Evolutionary conservation across 2,113 vertebrate genomes (phyloP).

Genomic region (Pogona vitticeps): DNA sequence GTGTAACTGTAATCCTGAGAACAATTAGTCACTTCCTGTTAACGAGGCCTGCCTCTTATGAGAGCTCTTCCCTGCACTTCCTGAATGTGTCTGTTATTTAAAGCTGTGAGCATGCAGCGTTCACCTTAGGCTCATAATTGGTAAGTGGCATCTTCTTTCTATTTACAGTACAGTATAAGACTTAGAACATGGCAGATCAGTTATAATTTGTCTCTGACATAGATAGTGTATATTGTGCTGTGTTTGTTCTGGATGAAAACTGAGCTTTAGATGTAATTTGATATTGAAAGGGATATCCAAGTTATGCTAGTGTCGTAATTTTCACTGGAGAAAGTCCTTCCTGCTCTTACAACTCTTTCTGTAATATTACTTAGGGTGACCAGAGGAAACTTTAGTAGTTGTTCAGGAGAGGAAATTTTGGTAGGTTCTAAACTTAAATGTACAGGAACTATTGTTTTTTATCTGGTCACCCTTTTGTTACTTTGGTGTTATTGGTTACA

Average conservation of each 20-base stretch:
- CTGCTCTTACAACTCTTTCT: not conserved
- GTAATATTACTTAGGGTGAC: not conserved
- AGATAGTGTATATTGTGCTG: not conserved
- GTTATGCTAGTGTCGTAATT: not conserved
- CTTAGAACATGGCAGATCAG: not conserved
- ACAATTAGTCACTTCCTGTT: conserved; percentile 17
- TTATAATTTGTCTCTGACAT: not conserved
- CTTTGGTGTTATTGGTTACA: not conserved
- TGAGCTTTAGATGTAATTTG: not conserved
- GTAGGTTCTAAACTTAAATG: too few relatives aligned
- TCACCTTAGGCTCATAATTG: not conserved
- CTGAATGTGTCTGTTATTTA: conserved; percentile 12
- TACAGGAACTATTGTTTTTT: too few relatives aligned
- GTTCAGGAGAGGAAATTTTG: too few relatives aligned
- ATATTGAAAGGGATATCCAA: not conserved
- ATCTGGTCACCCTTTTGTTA: not conserved
- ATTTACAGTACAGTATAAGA: too few relatives aligned
- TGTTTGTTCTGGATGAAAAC: not conserved
- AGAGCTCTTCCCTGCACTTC: not conserved
- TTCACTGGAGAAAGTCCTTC: not conserved
- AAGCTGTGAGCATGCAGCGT: not conserved
- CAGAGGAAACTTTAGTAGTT: too few relatives aligned
- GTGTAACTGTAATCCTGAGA: not conserved
- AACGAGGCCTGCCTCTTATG: not conserved
- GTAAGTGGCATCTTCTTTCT: not conserved